A percentile compares a stretch with the other conserved stretches of the same genome.
phyloP scores from a whole-genome alignment of 2,888 invertebrate species.

The Harpalus rufipes region DNA sequence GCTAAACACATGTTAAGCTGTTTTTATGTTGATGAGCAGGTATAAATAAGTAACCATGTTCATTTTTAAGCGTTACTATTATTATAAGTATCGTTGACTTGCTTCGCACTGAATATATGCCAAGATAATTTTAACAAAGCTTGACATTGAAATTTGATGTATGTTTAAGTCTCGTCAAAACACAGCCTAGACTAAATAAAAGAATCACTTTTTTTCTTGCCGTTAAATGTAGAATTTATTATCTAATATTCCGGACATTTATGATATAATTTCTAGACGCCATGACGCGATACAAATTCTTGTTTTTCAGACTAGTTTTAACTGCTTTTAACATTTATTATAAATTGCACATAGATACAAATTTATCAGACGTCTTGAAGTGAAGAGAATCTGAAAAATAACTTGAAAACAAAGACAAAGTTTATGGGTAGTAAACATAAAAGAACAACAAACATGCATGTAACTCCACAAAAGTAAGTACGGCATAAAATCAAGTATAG shows the following conservation, averaged over 20 bases:
- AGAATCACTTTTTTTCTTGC: neutral
- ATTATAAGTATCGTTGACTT: constrained; percentile 51
- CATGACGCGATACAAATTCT: constrained; percentile 25
- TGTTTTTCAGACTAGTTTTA: neutral
- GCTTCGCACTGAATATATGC: constrained; percentile 32
- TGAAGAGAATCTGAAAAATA: constrained; percentile 28
- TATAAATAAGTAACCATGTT: constrained; percentile 25
- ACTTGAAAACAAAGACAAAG: constrained; percentile 30
- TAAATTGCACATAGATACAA: neutral
- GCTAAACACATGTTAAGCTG: constrained; percentile 19
- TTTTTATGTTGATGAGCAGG: constrained; percentile 26
- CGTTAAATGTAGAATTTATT: constrained; percentile 31
- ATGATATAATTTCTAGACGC: constrained; percentile 9
- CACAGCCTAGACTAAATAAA: constrained; percentile 31
- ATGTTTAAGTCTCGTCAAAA: constrained; percentile 40
- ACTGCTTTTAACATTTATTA: neutral
- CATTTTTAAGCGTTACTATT: constrained; percentile 28
- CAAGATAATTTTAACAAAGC: constrained; percentile 51
- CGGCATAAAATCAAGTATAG: constrained; percentile 28
- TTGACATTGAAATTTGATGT: constrained; percentile 49
- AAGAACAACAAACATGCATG: constrained; percentile 28
- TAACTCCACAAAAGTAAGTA: constrained; percentile 17
- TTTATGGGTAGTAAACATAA: constrained; percentile 25
- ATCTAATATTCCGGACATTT: constrained; percentile 18
- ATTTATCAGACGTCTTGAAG: neutral